A percentile compares a stretch with the other conserved stretches of the same genome.
These are phyloP conservation scores for Manduca sexta DNA, from an alignment of 1,140 invertebrate genomes.

Conservation along the genomic window DNA sequence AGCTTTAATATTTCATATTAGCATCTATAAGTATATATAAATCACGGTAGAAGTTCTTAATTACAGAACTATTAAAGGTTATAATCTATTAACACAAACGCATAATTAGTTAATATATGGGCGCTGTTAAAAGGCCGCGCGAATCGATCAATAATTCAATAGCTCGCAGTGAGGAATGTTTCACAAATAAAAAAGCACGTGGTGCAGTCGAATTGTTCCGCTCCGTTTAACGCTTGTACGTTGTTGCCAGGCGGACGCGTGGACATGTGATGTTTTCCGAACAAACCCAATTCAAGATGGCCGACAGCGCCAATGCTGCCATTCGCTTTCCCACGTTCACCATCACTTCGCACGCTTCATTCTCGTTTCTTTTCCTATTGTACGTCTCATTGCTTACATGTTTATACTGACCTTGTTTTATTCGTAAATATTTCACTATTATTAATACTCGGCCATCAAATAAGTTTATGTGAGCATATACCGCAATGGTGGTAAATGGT, in stretches of 20 bases:
- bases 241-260: constrained; percentile 64
- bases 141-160: constrained; percentile 33
- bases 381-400: constrained; percentile 14
- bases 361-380: constrained; percentile 63
- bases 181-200: constrained; percentile 64
- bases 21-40: too few species aligned
- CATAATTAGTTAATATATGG: neutral
- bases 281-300: constrained; percentile 61
- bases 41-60: too few species aligned
- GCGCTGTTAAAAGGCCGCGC: constrained; percentile 20
- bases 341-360: constrained; percentile 58
- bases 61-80: too few species aligned
- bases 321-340: constrained; percentile 69
- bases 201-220: constrained; percentile 60
- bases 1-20: too few species aligned
- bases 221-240: constrained; percentile 57
- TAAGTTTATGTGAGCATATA: constrained; percentile 11
- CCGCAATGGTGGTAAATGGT: constrained; percentile 25
- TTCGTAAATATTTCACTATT: too few species aligned
- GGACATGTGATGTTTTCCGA: constrained; percentile 63
- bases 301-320: constrained; percentile 51
- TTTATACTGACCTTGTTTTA: too few species aligned
- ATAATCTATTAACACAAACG: too few species aligned
- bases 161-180: constrained; percentile 44
- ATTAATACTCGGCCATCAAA: constrained; percentile 6